Evolutionary conservation across 1,140 invertebrate species (phyloP), one percentile per base, ranked within the genome.

Genomic region (Drosophila subpulchrella): DNA sequence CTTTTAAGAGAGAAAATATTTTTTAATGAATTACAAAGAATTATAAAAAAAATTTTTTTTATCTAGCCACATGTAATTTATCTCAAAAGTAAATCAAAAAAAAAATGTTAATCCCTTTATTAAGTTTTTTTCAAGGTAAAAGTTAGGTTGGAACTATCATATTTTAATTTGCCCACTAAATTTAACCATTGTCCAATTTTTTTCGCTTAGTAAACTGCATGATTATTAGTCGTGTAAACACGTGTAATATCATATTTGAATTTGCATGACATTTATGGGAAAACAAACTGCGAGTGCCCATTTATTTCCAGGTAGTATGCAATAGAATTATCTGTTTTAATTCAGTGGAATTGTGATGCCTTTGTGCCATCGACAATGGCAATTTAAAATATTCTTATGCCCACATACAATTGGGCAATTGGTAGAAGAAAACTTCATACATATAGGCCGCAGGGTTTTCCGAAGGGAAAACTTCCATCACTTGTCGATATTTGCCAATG

Each of bases 401-500:
- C 27, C 42, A 44, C 20, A 36, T 30, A 38, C 32, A 34, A 20
- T 27, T 6, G 47, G 34, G 13, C 56, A 73, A 73, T 71, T 41
- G 67, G n/a, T 48, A 36, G 68, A 27, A 27, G 60, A 73, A 73
- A 42, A 24, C 32, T 34, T 10, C 32, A 34, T 60, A 15, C 34
- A 12, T 36, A 7, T 12, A 34, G 70, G 56, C 68, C 27, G 20
- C 32, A 47, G 48, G 68, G 39, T n/a, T 44, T 50, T 53, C 47
- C 46, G 17, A 44, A 13, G 36, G 44, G 48, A 32, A 47, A 36
- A 44, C 59, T 66, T 42, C 46, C 65, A 65, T 66, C 38, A 44
- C 38, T 68, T 54, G 36, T 50, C 51, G 51, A 48, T 71, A 68
- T 56, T 55, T 68, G 38, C 10, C 27, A 12, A 20, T 20, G 27